Evolutionary conservation across 2,113 vertebrate genomes (phyloP).

Genomic region (Mesoclemmys tuberculata): DNA sequence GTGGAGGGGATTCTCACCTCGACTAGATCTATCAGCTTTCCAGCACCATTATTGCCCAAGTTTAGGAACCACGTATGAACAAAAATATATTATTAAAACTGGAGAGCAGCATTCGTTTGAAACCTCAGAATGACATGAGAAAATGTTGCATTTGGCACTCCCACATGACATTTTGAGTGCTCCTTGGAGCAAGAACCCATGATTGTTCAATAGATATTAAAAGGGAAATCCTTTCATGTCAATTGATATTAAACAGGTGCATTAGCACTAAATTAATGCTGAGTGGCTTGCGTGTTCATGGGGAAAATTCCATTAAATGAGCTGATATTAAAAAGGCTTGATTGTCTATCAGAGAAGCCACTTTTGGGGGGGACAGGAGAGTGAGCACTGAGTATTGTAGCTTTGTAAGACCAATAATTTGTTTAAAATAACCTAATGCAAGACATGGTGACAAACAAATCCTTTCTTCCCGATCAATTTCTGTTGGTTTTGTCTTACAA

Average conservation of each 20-base stretch:
- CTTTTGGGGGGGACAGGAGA: not conserved
- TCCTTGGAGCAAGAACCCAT: constrained; percentile 30
- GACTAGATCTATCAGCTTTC: not conserved
- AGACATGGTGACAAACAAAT: not conserved
- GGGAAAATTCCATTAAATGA: not conserved
- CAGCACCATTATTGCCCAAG: not conserved
- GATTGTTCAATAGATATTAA: constrained; percentile 23
- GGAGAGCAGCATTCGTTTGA: not conserved
- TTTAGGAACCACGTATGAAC: not conserved
- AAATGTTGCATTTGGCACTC: not conserved
- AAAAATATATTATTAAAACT: not conserved
- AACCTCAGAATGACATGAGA: constrained; percentile 17
- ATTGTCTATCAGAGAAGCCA: not conserved
- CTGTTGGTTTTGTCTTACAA: not conserved
- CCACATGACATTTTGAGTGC: constrained; percentile 29
- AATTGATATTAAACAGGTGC: constrained; percentile 28
- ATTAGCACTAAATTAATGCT: constrained; percentile 24
- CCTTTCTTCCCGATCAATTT: not conserved
- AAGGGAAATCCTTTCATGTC: constrained; percentile 37
- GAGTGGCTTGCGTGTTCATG: not conserved
- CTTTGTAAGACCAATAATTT: not conserved
- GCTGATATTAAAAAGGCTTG: constrained; percentile 13
- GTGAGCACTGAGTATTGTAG: not conserved
- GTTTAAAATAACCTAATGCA: not conserved
- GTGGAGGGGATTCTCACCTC: not conserved